These are phyloP conservation scores for Camponotus floridanus DNA, from an alignment of 1,140 invertebrate species.

Conservation along the genomic window DNA sequence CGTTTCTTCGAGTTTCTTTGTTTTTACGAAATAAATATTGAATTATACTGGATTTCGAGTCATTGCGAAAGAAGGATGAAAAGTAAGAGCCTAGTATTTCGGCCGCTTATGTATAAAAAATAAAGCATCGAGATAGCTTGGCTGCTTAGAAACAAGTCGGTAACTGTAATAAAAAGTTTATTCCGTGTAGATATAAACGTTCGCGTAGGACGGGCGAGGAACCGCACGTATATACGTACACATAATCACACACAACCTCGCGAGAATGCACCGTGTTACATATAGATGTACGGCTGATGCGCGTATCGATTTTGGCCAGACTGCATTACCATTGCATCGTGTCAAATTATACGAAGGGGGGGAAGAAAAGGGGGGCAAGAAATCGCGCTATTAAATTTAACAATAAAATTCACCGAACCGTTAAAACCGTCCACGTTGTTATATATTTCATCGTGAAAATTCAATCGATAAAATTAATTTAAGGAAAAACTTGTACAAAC, in stretches of 20 bases:
- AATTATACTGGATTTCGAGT: background rate
- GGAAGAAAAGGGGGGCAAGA: slow-evolving; percentile 16
- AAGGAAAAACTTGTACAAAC: no score
- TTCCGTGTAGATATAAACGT: slow-evolving; percentile 33
- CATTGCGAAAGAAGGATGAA: background rate
- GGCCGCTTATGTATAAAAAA: background rate
- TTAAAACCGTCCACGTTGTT: background rate
- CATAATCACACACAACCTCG: background rate
- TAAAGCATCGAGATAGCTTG: background rate
- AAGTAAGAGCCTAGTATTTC: background rate
- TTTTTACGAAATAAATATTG: background rate
- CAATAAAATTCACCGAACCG: slow-evolving; percentile 20
- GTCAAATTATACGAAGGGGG: slow-evolving; percentile 47
- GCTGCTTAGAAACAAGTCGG: slow-evolving; percentile 37
- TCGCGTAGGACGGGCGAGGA: slow-evolving; percentile 6
- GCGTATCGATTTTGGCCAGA: slow-evolving; percentile 61
- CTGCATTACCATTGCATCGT: slow-evolving; percentile 62
- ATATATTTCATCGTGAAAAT: background rate
- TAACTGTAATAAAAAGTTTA: slow-evolving; percentile 53
- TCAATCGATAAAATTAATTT: background rate
- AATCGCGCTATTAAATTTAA: slow-evolving; percentile 55
- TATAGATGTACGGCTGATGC: slow-evolving; percentile 49
- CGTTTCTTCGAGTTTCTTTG: background rate
- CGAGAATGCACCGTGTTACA: slow-evolving; percentile 30
- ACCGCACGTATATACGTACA: background rate